Evolutionary conservation across 2,797 vertebrate species (phyloP), one percentile per base, ranked within the genome.

Genomic region (Dendrocincla tyrannina): DNA sequence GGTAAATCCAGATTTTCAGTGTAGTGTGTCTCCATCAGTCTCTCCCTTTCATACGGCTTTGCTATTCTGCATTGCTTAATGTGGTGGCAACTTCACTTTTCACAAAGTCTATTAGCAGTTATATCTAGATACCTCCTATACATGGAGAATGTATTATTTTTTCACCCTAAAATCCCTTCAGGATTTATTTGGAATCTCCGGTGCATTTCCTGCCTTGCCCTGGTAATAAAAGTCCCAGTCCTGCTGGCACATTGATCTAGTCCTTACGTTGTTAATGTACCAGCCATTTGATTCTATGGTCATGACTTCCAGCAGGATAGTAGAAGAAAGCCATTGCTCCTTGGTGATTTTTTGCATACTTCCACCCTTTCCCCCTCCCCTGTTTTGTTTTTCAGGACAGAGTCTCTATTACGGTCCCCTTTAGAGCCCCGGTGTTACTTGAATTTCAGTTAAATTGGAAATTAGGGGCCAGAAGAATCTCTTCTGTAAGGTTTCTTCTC

Each of bases 351-450:
- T 74, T n/a, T 22, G 72, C 4, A 2, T 59, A 15, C 10, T 77
- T 75, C 14, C 30, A 0, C 0, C 37, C 6, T 15, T 35, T 1
- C 8, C 47, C 32, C 35, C 15, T 68, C 47, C 7, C 11, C 6
- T 4, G 0, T 41, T 75, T 75, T 83, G 17, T 11, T 84, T 92
- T 66, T 67, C 14, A 35, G 56, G 49, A 28, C 11, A 42, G 3
- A 5, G 3, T 63, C n/a, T 77, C n/a, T 84, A 10, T 55, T 69
- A 22, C 24, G 77, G 23, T 42, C 22, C 25, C 5, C 19, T 89
- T 60, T 47, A 72, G 35, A 67, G 13, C 11, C 25, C 13, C 3
- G 8, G 19, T 35, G 11, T 32, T 73, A 52, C 50, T 18, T 63
- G 8, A 60, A 68, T 75, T 89, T 87, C 49, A 44, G 20, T 68